A percentile compares a stretch with the other conserved stretches of the same genome.
Evolutionary conservation across 2,888 invertebrate genomes (phyloP).

Genomic region (Acanthoscelides obtectus): DNA sequence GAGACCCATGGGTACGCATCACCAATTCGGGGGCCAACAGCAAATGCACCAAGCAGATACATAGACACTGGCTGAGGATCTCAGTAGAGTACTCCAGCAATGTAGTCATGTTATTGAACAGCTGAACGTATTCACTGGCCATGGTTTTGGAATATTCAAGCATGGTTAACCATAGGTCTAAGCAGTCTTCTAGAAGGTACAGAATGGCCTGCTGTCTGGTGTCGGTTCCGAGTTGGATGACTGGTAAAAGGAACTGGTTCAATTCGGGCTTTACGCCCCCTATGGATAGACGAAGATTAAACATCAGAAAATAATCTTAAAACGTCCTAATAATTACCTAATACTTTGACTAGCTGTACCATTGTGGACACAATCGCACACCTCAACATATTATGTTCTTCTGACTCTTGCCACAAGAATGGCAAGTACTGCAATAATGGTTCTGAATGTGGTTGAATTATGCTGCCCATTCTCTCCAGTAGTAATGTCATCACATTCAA

Average conservation of each 20-base stretch:
- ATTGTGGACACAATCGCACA: conserved; percentile 87
- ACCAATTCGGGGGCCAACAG: conserved; percentile 75
- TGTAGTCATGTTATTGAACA: conserved; percentile 70
- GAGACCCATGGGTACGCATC: conserved; percentile 64
- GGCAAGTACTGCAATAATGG: conserved; percentile 80
- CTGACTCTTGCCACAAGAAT: conserved; percentile 82
- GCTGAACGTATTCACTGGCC: conserved; percentile 62
- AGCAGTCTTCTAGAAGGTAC: conserved; percentile 87
- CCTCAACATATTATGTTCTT: conserved; percentile 82
- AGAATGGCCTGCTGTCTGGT: conserved; percentile 75
- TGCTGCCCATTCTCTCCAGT: conserved; percentile 77
- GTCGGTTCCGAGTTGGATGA: conserved; percentile 73
- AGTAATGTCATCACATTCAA: conserved; percentile 85
- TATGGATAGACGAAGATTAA: background rate
- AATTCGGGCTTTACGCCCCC: conserved; percentile 49
- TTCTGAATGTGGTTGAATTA: conserved; percentile 65
- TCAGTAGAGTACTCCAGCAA: conserved; percentile 82
- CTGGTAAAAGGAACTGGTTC: conserved; percentile 61
- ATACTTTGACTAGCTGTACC: conserved; percentile 76
- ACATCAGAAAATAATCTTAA: conserved; percentile 41
- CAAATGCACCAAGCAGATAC: conserved; percentile 79
- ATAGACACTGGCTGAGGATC: conserved; percentile 71
- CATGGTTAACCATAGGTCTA: conserved; percentile 84
- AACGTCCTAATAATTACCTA: conserved; percentile 36
- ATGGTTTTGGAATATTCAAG: conserved; percentile 70